These are phyloP conservation scores for Austrofundulus limnaeus DNA, from an alignment of 2,113 vertebrate genomes.

Conservation along the genomic window DNA sequence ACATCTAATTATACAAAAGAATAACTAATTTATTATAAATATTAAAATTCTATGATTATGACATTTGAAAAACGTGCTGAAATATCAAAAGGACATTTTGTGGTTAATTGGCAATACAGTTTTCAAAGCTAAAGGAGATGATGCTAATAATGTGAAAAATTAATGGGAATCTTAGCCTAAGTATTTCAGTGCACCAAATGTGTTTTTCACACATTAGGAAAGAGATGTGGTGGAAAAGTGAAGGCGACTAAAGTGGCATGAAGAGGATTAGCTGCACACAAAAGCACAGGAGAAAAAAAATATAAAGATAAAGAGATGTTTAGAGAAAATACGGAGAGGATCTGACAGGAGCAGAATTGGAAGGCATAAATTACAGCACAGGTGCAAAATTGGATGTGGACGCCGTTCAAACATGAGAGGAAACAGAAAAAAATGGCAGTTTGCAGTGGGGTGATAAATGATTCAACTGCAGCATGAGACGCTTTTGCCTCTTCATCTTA, in stretches of 20 bases:
- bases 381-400: conserved; percentile 19
- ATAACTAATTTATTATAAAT: too few species aligned
- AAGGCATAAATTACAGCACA: conserved; percentile 42
- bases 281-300: conserved; percentile 9
- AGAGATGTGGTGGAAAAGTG: not conserved
- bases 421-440: conserved; percentile 30
- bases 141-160: not conserved
- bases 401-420: conserved; percentile 22
- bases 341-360: conserved; percentile 19
- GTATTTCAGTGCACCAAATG: not conserved
- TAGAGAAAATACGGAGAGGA: not conserved
- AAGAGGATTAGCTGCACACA: conserved; percentile 16
- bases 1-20: not conserved
- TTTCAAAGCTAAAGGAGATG: conserved; percentile 1
- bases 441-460: conserved; percentile 69
- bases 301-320: conserved; percentile 29
- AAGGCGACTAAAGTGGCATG: not conserved
- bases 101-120: not conserved
- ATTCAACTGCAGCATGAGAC: conserved; percentile 54
- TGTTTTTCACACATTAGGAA: not conserved
- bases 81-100: not conserved
- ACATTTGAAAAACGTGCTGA: not conserved
- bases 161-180: not conserved
- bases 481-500: conserved; percentile 73
- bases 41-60: not conserved